Evolutionary conservation across 2,113 vertebrate species (phyloP), one percentile per base, ranked within the genome.

Genomic region (Bubo scandiacus): DNA sequence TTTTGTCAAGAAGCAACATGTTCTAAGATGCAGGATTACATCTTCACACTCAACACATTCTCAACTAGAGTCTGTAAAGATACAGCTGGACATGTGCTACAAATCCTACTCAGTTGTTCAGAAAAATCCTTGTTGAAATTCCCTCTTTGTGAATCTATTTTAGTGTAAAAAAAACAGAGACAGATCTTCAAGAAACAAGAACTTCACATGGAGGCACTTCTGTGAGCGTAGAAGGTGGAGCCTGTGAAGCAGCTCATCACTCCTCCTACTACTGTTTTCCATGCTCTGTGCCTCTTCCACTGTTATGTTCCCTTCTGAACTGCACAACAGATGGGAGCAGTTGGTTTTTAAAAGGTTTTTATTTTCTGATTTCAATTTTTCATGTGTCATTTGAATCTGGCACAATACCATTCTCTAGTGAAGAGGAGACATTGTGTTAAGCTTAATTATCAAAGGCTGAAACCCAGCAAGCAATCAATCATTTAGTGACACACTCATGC

Each of bases 371-470:
- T 97, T 96, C 92, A 88, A 68, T 93, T 98, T 98, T 97, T 98
- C 94, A 94, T 93, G 92, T 93, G 87, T 95, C 75, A 34, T 97
- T 98, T 92, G 94, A 96, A 94, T 92, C 91, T 96, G 91, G 95
- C 96, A 97, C 94, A 96, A 95, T 87, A 95, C 87, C 90, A 92
- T 97, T 97, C 93, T 61, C 95, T 78, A 91, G 96, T 55, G 88
- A 95, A 94, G 97, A 97, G 94, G 32, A 97, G 94, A 97, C 95
- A 88, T 80, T 94, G 96, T 97, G 96, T 96, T 97, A 96, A 96
- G 95, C 91, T 97, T 98, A 98, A 98, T 98, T 98, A 98, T 97
- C 97, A 97, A 98, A 98, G 98, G 97, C 97, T 97, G 97, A 97
- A 97, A 96, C 51, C 32, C 90, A 97, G 97, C 51, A 93, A 97